Evolutionary conservation across 2,113 vertebrate species (phyloP).

Genomic region (Oryzias celebensis): DNA sequence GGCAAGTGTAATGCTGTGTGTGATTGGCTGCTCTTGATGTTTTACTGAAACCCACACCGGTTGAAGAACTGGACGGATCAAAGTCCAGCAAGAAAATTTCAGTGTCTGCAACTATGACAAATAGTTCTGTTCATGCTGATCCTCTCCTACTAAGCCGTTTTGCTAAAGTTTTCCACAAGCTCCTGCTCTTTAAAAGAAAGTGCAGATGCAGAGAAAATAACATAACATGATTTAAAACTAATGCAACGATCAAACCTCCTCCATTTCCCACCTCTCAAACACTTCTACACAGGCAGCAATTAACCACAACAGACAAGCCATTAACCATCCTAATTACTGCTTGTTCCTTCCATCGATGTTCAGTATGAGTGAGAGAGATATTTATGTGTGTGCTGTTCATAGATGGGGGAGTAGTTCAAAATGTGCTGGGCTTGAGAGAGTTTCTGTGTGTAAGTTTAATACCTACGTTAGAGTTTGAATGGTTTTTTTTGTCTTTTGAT

Average conservation of each 20-base stretch:
- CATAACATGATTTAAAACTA: constrained; percentile 27
- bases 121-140: too few relatives aligned
- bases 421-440: constrained; percentile 5
- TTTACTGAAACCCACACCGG: too few relatives aligned
- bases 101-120: too few relatives aligned
- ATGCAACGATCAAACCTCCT: constrained; percentile 17
- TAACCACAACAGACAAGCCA: constrained; percentile 70
- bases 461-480: not conserved
- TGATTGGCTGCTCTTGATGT: too few relatives aligned
- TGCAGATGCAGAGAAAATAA: not conserved
- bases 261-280: constrained; percentile 5
- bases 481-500: constrained; percentile 6
- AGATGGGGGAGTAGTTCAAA: not conserved
- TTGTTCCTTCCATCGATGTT: constrained; percentile 55
- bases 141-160: too few relatives aligned
- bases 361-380: constrained; percentile 37
- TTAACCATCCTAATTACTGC: constrained; percentile 67
- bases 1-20: too few relatives aligned
- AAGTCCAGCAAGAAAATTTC: too few relatives aligned
- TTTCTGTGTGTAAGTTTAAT: not conserved
- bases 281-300: constrained; percentile 65
- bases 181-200: constrained; percentile 2
- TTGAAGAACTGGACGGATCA: too few relatives aligned
- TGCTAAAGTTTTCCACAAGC: constrained; percentile 11
- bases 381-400: not conserved